Evolutionary conservation across 2,797 vertebrate species (phyloP).

Genomic region (Leucoraja ocellata): DNA sequence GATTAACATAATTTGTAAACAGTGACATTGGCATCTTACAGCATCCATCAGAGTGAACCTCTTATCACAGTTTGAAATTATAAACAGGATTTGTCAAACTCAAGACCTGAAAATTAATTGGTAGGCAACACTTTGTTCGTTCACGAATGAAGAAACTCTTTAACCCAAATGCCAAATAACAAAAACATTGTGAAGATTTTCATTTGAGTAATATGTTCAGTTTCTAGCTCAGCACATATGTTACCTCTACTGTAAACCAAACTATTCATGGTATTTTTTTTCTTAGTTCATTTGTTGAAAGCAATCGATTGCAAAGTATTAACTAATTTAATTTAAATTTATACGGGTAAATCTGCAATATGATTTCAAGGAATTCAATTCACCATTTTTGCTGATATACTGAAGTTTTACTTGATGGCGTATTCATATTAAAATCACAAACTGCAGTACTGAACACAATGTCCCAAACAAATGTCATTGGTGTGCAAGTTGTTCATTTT

Average conservation of each 20-base stretch:
- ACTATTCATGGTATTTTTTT: background rate
- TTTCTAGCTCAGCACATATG: background rate
- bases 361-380: slow-evolving; percentile 4
- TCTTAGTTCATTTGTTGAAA: background rate
- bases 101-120: background rate
- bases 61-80: background rate
- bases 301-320: background rate
- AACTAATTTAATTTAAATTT: background rate
- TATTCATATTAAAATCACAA: background rate
- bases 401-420: background rate
- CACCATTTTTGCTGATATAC: background rate
- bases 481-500: background rate
- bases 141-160: background rate
- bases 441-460: background rate
- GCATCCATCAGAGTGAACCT: background rate
- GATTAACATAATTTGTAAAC: background rate
- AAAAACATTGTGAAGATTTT: background rate
- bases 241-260: background rate
- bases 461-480: background rate
- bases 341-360: no score
- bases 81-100: background rate
- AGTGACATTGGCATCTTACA: background rate
- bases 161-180: background rate
- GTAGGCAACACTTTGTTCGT: background rate
- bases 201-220: background rate